A percentile compares a stretch with the other conserved stretches of the same genome.
Conservation (phyloP, 2,888 invertebrate genomes). For the Megastigmus dorsalis region DNA sequence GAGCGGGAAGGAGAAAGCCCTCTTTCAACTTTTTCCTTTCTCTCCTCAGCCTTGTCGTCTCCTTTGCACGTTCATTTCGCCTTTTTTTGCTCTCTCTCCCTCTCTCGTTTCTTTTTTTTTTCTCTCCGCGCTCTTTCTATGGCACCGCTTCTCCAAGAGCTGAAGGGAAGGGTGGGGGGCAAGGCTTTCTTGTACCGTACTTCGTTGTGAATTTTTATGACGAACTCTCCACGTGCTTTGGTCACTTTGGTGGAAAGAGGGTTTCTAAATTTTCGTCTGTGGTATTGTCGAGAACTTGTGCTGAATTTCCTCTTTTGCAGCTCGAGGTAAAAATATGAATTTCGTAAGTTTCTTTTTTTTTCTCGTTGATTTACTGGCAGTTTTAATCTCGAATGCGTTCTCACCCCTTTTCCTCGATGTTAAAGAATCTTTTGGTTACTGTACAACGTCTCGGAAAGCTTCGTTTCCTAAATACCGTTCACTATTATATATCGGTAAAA, state of each 20-base stretch:
- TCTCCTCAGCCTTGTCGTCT: constrained; percentile 17
- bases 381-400: background rate
- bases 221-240: constrained; percentile 25
- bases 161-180: background rate
- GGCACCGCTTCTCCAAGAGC: constrained; percentile 1
- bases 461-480: no score
- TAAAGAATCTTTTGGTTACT: no score
- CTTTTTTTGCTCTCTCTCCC: background rate
- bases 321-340: no score
- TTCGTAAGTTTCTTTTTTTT: background rate
- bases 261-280: background rate
- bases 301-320: background rate
- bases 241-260: constrained; percentile 6
- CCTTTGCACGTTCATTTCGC: constrained; percentile 16
- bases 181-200: constrained; percentile 27
- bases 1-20: constrained; percentile 44
- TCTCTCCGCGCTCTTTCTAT: constrained; percentile 5
- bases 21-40: constrained; percentile 57
- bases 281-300: background rate
- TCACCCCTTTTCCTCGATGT: background rate
- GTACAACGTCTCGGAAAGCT: no score
- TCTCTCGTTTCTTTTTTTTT: background rate
- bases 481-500: background rate
- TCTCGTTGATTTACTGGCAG: background rate
- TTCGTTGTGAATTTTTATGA: constrained; percentile 44